phyloP scores from a whole-genome alignment of 2,888 invertebrate genomes.

The Bhutanitis thaidina region DNA sequence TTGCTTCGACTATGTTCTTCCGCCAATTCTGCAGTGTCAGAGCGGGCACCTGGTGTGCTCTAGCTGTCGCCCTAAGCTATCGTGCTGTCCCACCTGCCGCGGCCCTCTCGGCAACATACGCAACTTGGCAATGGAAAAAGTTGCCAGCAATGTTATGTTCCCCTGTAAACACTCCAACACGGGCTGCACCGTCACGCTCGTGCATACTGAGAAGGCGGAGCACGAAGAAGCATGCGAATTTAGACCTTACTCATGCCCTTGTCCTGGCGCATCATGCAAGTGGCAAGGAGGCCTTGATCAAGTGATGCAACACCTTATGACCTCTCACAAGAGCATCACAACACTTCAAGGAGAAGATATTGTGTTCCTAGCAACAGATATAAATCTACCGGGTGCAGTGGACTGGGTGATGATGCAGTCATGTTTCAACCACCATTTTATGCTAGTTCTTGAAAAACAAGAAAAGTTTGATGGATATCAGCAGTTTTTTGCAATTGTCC shows the following conservation, averaged over 20 bases:
- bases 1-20: slow-evolving; percentile 99
- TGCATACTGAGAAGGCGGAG: slow-evolving; percentile 98
- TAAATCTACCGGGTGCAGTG: slow-evolving; percentile 98
- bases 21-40: slow-evolving; percentile 99
- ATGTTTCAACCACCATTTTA: slow-evolving; percentile 99
- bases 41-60: slow-evolving; percentile 99
- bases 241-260: slow-evolving; percentile 98
- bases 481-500: slow-evolving; percentile 98
- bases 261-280: slow-evolving; percentile 99
- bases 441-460: slow-evolving; percentile 99
- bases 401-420: slow-evolving; percentile 99
- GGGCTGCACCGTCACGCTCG: slow-evolving; percentile 94
- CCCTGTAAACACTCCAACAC: slow-evolving; percentile 99
- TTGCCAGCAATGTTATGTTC: slow-evolving; percentile 98
- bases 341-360: slow-evolving; percentile 99
- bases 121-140: slow-evolving; percentile 99
- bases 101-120: slow-evolving; percentile 98
- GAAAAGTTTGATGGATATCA: slow-evolving; percentile 98
- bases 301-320: slow-evolving; percentile 99
- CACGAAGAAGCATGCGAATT: slow-evolving; percentile 99
- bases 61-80: slow-evolving; percentile 96
- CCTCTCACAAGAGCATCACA: slow-evolving; percentile 98
- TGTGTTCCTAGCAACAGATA: slow-evolving; percentile 99
- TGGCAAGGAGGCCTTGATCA: slow-evolving; percentile 99
- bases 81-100: slow-evolving; percentile 98